Conservation (phyloP, 2,888 invertebrate genomes). For the Hemistola chrysoprasaria region DNA sequence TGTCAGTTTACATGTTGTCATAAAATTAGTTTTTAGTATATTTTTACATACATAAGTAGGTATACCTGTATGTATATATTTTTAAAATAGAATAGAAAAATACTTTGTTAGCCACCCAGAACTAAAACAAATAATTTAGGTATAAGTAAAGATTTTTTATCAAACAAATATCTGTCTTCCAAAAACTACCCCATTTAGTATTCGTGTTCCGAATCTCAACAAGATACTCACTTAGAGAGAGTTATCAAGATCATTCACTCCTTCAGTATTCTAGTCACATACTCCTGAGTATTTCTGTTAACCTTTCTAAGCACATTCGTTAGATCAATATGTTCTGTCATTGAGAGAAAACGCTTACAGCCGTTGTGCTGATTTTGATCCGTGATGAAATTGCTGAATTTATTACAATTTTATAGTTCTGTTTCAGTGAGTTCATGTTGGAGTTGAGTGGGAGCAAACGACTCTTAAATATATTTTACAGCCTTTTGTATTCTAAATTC, state of each 20-base stretch:
- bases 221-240: slow-evolving; percentile 20
- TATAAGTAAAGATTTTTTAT: no score
- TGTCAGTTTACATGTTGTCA: background rate
- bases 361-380: slow-evolving; percentile 12
- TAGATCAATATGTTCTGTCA: slow-evolving; percentile 19
- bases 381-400: slow-evolving; percentile 3
- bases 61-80: no score
- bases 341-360: slow-evolving; percentile 14
- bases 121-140: no score
- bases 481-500: slow-evolving; percentile 19
- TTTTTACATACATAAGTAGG: no score
- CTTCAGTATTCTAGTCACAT: slow-evolving; percentile 29
- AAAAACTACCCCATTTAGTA: slow-evolving; percentile 13
- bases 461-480: slow-evolving; percentile 16
- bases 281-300: slow-evolving; percentile 25
- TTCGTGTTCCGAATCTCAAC: slow-evolving; percentile 24
- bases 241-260: slow-evolving; percentile 31
- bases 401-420: slow-evolving; percentile 10
- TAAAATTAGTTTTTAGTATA: background rate
- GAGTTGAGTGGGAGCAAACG: slow-evolving; percentile 4
- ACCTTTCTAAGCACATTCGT: slow-evolving; percentile 27
- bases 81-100: no score
- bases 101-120: no score
- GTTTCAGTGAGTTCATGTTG: slow-evolving; percentile 8
- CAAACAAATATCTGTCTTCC: slow-evolving; percentile 5